Evolutionary conservation across 2,797 vertebrate species (phyloP).

Genomic region (Acipenser ruthenus): DNA sequence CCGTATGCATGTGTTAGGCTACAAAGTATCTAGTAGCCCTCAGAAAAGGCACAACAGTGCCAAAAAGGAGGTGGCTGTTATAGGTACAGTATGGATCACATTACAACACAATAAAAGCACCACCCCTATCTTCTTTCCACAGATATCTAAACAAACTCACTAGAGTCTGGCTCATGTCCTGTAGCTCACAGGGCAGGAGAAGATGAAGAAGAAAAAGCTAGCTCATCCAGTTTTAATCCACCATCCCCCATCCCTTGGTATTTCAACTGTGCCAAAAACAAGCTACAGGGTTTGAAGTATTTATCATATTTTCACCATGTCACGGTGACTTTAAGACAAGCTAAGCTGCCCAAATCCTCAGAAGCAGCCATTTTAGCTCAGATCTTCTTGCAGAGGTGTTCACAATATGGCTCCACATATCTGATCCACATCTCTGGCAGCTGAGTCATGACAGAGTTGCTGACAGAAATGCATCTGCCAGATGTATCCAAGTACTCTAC

Average conservation of each 20-base stretch:
- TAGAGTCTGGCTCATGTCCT: too few species aligned
- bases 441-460: slow-evolving; percentile 60
- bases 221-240: not conserved
- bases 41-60: slow-evolving; percentile 26
- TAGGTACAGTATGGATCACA: slow-evolving; percentile 83
- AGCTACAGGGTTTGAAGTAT: slow-evolving; percentile 73
- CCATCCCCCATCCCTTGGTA: slow-evolving; percentile 64
- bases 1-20: too few species aligned
- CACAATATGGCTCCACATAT: slow-evolving; percentile 91
- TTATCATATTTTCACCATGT: slow-evolving; percentile 86
- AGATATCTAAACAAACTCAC: slow-evolving; percentile 77
- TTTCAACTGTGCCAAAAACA: slow-evolving; percentile 69
- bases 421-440: slow-evolving; percentile 70
- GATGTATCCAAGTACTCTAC: slow-evolving; percentile 51
- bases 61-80: slow-evolving; percentile 77
- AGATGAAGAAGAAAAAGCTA: too few species aligned
- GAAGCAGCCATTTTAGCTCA: slow-evolving; percentile 98
- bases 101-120: slow-evolving; percentile 83
- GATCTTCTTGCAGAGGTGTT: slow-evolving; percentile 62
- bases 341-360: slow-evolving; percentile 87
- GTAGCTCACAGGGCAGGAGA: too few species aligned
- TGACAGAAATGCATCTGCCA: slow-evolving; percentile 70
- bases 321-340: slow-evolving; percentile 79
- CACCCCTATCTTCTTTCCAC: slow-evolving; percentile 82
- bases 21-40: too few species aligned